A percentile compares a stretch with the other conserved stretches of the same genome.
Conservation (phyloP, 2,113 vertebrate species). For the Thalassoma bifasciatum region DNA sequence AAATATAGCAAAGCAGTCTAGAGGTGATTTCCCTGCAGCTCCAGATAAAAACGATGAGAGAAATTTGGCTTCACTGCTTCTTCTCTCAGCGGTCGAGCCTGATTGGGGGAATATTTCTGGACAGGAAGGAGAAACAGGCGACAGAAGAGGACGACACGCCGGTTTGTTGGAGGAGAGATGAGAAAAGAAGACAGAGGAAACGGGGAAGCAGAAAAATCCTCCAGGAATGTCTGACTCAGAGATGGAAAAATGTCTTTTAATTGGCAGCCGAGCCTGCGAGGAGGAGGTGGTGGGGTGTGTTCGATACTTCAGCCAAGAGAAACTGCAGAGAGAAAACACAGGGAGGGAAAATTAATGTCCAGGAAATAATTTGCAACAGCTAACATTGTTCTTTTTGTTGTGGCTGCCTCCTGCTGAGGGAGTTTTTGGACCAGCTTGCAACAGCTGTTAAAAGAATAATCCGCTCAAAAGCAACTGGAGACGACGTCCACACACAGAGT, state of each 20-base stretch:
- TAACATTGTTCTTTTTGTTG: constrained; percentile 27
- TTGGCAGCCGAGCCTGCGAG: constrained; percentile 39
- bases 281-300: not conserved
- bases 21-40: constrained; percentile 23
- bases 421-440: constrained; percentile 49
- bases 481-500: too few species aligned
- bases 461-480: too few species aligned
- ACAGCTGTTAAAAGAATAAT: not conserved
- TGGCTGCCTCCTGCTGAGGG: constrained; percentile 12
- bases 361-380: constrained; percentile 16
- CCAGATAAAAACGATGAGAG: not conserved
- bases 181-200: constrained; percentile 45
- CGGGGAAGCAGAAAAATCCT: constrained; percentile 38
- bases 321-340: not conserved
- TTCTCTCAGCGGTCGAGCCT: not conserved
- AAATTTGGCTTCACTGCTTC: not conserved
- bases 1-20: not conserved
- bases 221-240: constrained; percentile 61
- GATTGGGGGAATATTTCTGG: not conserved
- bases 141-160: constrained; percentile 23
- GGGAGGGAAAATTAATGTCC: not conserved
- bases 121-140: not conserved
- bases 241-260: constrained; percentile 66
- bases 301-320: not conserved
- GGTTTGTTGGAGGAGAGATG: constrained; percentile 18